These are phyloP conservation scores for Sesia apiformis DNA, from an alignment of 2,888 invertebrate species.

Conservation along the genomic window DNA sequence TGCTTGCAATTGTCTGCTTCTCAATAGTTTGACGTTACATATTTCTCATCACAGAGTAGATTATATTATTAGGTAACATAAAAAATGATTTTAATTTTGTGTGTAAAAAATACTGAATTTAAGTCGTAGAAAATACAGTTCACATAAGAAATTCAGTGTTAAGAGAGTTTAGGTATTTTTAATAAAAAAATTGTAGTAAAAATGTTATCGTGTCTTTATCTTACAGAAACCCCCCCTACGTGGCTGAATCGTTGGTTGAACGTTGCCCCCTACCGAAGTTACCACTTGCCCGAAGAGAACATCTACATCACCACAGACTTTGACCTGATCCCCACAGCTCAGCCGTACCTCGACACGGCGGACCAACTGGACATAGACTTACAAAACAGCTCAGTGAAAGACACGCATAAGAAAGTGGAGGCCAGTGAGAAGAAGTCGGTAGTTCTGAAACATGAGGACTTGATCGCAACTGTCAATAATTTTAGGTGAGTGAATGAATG, in stretches of 20 bases:
- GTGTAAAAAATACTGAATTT: no score
- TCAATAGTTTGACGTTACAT: no score
- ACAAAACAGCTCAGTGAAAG: conserved; percentile 31
- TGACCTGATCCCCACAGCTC: conserved; percentile 62
- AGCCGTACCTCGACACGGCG: conserved; percentile 38
- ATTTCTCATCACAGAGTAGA: no score
- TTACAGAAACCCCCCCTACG: conserved; percentile 72
- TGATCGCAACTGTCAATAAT: conserved; percentile 54
- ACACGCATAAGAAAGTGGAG: conserved; percentile 40
- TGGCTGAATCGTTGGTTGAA: conserved; percentile 79
- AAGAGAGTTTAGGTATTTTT: no score
- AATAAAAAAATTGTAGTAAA: not conserved
- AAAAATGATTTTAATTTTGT: no score
- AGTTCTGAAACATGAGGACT: conserved; percentile 35
- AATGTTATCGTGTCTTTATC: not conserved
- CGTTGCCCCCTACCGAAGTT: conserved; percentile 69
- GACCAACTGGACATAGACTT: conserved; percentile 37
- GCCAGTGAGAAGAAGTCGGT: conserved; percentile 14
- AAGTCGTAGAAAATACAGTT: no score
- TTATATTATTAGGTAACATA: no score
- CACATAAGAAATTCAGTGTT: no score
- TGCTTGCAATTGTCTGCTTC: no score
- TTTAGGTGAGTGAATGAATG: conserved; percentile 37
- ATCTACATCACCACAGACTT: conserved; percentile 83
- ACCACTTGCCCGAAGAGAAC: conserved; percentile 82